Conservation (phyloP, 1,140 invertebrate genomes). For the Polyergus mexicanus region DNA sequence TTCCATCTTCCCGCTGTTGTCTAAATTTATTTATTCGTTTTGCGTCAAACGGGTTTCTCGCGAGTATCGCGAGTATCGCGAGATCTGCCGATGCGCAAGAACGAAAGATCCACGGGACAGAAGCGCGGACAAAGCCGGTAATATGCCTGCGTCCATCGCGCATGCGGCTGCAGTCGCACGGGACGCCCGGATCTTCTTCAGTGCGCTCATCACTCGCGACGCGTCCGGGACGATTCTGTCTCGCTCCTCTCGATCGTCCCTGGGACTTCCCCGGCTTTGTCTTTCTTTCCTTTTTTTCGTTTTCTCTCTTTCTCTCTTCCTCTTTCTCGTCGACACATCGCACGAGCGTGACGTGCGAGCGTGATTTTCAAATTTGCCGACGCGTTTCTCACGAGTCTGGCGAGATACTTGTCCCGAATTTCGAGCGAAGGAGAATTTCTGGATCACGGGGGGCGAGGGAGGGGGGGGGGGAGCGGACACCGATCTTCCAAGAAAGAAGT, state of each 20-base stretch:
- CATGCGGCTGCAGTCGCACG: conserved; percentile 80
- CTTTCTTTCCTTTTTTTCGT: neutral
- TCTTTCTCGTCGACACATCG: neutral
- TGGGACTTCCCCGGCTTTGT: conserved; percentile 63
- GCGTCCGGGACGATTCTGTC: conserved; percentile 65
- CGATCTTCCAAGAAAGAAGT: neutral
- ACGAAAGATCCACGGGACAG: conserved; percentile 23
- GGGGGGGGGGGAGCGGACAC: neutral
- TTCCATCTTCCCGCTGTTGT: neutral
- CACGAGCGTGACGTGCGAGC: neutral
- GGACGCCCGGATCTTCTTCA: conserved; percentile 82
- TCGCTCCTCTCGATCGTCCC: conserved; percentile 72
- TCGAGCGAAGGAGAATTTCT: neutral
- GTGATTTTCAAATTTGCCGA: conserved; percentile 11
- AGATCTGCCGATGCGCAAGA: conserved; percentile 32
- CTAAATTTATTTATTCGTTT: conserved; percentile 14
- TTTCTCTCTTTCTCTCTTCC: neutral
- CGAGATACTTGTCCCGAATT: neutral
- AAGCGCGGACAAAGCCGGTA: conserved; percentile 30
- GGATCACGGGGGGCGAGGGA: neutral
- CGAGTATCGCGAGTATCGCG: neutral
- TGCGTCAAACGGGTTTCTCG: neutral
- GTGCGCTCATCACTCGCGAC: conserved; percentile 82
- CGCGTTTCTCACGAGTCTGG: neutral
- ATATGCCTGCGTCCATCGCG: conserved; percentile 68